A percentile compares a stretch with the other conserved stretches of the same genome.
phyloP scores from a whole-genome alignment of 2,797 vertebrate species.

The Chelidonichthys spinosus region DNA sequence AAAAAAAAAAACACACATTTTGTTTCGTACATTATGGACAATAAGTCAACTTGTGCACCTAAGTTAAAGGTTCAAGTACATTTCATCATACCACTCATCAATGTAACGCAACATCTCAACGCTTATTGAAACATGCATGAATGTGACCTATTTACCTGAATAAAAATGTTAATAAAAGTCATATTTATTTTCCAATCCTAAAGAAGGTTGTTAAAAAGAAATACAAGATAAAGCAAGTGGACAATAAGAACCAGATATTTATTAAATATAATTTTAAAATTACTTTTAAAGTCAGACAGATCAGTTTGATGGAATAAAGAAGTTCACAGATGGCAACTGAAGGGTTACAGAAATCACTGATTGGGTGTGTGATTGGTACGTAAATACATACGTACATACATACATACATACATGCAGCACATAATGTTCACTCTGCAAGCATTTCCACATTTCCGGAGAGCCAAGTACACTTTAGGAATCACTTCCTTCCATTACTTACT shows the following conservation, averaged over 20 bases:
- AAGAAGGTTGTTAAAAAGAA: neutral
- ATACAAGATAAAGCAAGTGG: slow-evolving; percentile 36
- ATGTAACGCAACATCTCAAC: neutral
- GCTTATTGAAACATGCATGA: neutral
- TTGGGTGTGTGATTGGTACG: slow-evolving; percentile 43
- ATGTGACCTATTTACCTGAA: slow-evolving; percentile 4
- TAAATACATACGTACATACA: neutral
- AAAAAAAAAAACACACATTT: neutral
- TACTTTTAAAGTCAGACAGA: slow-evolving; percentile 77
- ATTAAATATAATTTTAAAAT: slow-evolving; percentile 89
- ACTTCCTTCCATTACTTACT: slow-evolving; percentile 11
- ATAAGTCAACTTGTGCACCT: neutral
- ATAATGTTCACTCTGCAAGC: slow-evolving; percentile 58
- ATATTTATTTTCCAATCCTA: neutral
- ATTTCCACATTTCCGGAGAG: slow-evolving; percentile 41
- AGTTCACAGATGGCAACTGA: slow-evolving; percentile 78
- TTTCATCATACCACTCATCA: neutral
- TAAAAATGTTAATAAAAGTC: slow-evolving; percentile 5
- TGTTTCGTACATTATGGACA: neutral
- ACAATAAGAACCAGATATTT: slow-evolving; percentile 87
- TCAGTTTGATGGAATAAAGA: slow-evolving; percentile 78
- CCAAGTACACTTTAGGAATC: slow-evolving; percentile 37
- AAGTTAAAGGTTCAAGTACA: neutral
- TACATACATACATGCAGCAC: slow-evolving; percentile 74
- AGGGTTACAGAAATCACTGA: slow-evolving; percentile 77